Evolutionary conservation across 2,888 invertebrate species (phyloP), one percentile per base, ranked within the genome.

Genomic region (Chymomyza fuscimana): DNA sequence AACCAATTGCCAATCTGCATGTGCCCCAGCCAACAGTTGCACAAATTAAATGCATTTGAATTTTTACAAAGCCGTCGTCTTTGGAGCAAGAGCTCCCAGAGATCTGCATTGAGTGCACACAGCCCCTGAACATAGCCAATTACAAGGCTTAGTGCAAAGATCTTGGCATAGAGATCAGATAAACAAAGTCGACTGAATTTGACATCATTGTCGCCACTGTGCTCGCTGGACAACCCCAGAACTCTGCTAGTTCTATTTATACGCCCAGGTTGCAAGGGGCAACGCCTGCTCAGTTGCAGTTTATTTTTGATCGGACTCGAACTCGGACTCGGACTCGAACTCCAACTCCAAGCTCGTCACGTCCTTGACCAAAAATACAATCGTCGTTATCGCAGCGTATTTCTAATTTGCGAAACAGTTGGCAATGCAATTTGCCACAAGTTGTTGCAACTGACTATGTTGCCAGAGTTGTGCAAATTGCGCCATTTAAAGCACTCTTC

Each of bases 131-230:
- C 69, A 36, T 69, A 25, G 82, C 73, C 80, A 80, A 80, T 80
- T 80, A 80, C 80, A 80, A 72, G 80, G 82, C 66, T 65, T 70
- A 65, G 74, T 66, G 70, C 76, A 46, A 46, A 46, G 68, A 71
- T 54, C 54, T 22, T 22, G 54, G 9, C 22, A 16, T n/a, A 16
- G 54, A 19, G 9, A 54, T 46, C 40, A 46, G 40, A 46, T 46
- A 46, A 46, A 46, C 40, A 46, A 46, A 46, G 12, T 46, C 40
- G 12, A 66, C 67, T 67, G 71, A 62, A 78, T 80, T 80, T 80
- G 80, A 80, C 79, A 79, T 80, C 79, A 77, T 78, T 80, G 78
- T 76, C 80, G 80, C 77, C 77, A 72, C 74, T 65, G 64, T 66
- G 63, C 36, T 40, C 25, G 25, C 54, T 46, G 12, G 40, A 46